phyloP scores from a whole-genome alignment of 92 coral and sea anemone species.

The Zoanthus gigantus region DNA sequence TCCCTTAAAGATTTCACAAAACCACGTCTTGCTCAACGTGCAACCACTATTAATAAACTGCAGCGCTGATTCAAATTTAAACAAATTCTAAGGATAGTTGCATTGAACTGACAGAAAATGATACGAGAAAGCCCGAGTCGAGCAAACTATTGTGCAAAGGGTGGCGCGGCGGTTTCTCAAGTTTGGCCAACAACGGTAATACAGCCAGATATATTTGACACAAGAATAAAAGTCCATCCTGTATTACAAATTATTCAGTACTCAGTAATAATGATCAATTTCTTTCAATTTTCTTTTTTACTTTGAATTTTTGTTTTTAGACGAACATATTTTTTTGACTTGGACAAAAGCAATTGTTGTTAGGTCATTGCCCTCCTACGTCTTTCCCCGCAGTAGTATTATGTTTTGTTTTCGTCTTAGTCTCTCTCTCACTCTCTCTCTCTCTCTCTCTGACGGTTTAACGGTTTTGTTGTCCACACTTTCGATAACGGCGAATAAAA shows the following conservation, averaged over 20 bases:
- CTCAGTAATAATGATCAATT: not conserved
- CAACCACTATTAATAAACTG: too few species aligned
- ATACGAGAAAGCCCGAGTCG: not conserved
- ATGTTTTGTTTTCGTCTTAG: too few species aligned
- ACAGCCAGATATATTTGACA: not conserved
- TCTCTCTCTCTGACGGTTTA: too few species aligned
- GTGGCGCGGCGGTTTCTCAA: not conserved
- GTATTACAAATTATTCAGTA: conserved; percentile 7
- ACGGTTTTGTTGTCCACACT: too few species aligned
- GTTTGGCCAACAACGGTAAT: not conserved
- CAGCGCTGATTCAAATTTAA: not conserved
- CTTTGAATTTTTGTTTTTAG: not conserved
- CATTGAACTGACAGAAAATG: conserved; percentile 8
- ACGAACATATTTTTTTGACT: conserved; percentile 6
- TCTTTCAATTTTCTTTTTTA: too few species aligned
- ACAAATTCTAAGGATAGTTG: conserved; percentile 5
- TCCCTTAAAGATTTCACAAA: too few species aligned
- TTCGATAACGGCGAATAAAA: too few species aligned
- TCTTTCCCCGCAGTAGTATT: too few species aligned
- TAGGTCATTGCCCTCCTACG: too few species aligned
- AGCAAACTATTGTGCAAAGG: not conserved
- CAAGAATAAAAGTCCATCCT: not conserved
- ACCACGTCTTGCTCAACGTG: too few species aligned
- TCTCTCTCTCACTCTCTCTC: too few species aligned
- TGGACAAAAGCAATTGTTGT: not conserved